These are phyloP conservation scores for Asbolus verrucosus DNA, from an alignment of 1,140 invertebrate species.

Conservation along the genomic window DNA sequence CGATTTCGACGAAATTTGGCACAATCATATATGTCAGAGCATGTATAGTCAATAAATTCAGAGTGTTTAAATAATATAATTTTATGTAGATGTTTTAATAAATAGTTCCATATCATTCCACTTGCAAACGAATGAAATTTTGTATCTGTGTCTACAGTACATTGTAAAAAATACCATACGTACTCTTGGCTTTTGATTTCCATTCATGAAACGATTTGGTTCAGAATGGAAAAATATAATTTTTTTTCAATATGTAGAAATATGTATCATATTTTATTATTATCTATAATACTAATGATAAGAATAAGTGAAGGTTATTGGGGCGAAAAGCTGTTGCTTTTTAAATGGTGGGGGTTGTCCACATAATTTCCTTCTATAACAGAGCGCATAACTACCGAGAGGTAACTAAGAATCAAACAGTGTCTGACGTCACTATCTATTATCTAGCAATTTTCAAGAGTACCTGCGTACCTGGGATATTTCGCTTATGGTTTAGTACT, in stretches of 20 bases:
- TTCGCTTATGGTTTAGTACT: conserved; percentile 43
- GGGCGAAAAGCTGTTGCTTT: conserved; percentile 21
- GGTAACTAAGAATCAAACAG: conserved; percentile 32
- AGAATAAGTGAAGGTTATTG: conserved; percentile 36
- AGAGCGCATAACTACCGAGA: conserved; percentile 28
- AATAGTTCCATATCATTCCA: too few relatives aligned
- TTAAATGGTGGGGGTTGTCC: conserved; percentile 14
- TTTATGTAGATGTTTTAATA: too few relatives aligned
- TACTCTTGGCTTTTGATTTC: too few relatives aligned
- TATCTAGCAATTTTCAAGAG: conserved; percentile 43
- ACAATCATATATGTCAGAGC: too few relatives aligned
- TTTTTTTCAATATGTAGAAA: not conserved
- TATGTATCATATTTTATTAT: not conserved
- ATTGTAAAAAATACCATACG: too few relatives aligned
- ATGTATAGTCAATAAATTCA: too few relatives aligned
- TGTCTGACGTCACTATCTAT: conserved; percentile 41
- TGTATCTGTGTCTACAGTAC: too few relatives aligned
- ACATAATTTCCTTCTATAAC: conserved; percentile 36
- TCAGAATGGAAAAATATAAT: too few relatives aligned
- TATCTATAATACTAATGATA: not conserved
- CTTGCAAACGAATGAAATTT: too few relatives aligned
- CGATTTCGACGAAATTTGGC: too few relatives aligned
- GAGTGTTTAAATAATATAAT: too few relatives aligned
- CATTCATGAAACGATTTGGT: too few relatives aligned
- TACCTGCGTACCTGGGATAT: conserved; percentile 42